These are phyloP conservation scores for Acridotheres tristis DNA, from an alignment of 2,797 vertebrate species.

Conservation along the genomic window DNA sequence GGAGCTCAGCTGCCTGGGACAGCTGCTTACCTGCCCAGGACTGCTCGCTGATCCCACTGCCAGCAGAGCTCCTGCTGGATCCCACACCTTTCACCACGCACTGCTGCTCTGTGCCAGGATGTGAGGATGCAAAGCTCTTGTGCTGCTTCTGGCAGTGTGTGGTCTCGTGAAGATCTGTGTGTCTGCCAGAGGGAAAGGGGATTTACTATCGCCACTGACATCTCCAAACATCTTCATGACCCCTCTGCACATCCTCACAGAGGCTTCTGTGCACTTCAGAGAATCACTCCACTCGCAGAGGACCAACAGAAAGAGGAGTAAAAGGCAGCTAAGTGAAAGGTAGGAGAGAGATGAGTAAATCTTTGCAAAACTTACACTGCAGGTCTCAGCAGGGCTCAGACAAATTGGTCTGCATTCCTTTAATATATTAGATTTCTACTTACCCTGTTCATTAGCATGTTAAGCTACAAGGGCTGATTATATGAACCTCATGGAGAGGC, in stretches of 20 bases:
- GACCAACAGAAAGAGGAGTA: background rate
- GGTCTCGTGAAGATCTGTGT: accelerated
- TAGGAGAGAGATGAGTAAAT: background rate
- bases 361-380: background rate
- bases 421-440: constrained; percentile 39
- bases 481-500: constrained; percentile 44
- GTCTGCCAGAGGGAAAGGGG: background rate
- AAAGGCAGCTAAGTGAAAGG: background rate
- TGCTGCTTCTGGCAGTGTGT: background rate
- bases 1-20: background rate
- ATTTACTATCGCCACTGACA: background rate
- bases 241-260: background rate
- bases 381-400: constrained; percentile 52
- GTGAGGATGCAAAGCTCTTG: accelerated
- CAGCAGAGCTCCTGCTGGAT: background rate
- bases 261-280: background rate
- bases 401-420: constrained; percentile 54
- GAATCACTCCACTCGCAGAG: background rate
- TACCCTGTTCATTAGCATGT: constrained; percentile 35
- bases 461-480: constrained; percentile 51
- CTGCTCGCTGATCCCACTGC: background rate
- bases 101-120: background rate
- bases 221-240: background rate
- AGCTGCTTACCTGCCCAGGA: background rate
- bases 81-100: background rate